Percentiles rank a stretch among this genome's conserved stretches.
Conservation (phyloP, 2,888 invertebrate genomes). For the Tricholauxania praeusta region DNA sequence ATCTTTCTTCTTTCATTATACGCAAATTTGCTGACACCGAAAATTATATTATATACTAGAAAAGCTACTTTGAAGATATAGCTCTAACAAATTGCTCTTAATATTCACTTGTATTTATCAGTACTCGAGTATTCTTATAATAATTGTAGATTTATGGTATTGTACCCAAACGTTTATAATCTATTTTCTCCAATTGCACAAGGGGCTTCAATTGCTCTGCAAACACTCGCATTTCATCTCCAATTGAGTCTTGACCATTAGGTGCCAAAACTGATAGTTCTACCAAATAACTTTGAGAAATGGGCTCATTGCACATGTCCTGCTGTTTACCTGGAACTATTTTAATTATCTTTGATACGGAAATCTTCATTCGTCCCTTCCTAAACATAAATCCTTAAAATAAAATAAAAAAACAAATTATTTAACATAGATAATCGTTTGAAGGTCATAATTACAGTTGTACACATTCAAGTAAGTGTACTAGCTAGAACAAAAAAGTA, state of each 20-base stretch:
- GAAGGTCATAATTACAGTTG: background rate
- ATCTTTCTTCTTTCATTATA: too few species aligned
- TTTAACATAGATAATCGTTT: too few species aligned
- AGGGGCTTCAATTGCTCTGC: slow-evolving; percentile 94
- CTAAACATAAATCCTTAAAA: slow-evolving; percentile 83
- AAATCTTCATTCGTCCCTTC: slow-evolving; percentile 97
- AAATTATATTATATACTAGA: too few species aligned
- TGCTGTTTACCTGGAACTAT: slow-evolving; percentile 79
- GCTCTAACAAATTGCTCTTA: background rate
- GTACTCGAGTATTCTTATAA: background rate
- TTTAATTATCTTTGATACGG: slow-evolving; percentile 94
- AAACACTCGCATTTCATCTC: slow-evolving; percentile 95
- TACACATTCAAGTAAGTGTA: background rate
- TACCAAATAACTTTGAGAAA: slow-evolving; percentile 93
- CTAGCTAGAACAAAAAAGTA: too few species aligned
- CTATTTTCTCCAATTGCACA: slow-evolving; percentile 92
- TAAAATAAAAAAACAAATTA: too few species aligned
- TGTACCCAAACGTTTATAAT: slow-evolving; percentile 79
- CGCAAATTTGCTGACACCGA: too few species aligned
- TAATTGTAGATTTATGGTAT: slow-evolving; percentile 53
- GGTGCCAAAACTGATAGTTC: slow-evolving; percentile 89
- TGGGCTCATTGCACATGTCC: slow-evolving; percentile 79
- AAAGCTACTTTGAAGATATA: too few species aligned
- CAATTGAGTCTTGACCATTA: slow-evolving; percentile 93
- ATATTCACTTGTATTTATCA: slow-evolving; percentile 4